phyloP scores from a whole-genome alignment of 1,140 invertebrate genomes.

The Zaprionus nigranus region DNA sequence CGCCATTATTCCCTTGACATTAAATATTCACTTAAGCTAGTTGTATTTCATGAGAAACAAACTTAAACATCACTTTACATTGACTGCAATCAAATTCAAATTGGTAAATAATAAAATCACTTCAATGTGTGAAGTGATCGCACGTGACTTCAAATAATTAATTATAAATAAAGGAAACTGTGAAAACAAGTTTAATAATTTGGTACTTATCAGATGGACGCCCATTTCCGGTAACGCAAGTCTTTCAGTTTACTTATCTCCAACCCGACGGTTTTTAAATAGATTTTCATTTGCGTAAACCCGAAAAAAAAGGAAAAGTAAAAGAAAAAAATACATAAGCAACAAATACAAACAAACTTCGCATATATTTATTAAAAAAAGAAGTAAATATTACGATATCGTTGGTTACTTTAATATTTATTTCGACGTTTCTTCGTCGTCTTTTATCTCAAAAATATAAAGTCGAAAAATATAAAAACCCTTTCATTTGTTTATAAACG shows the following conservation, averaged over 20 bases:
- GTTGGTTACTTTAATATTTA: background rate
- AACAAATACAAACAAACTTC: background rate
- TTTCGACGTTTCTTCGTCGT: background rate
- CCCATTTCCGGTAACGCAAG: slow-evolving; percentile 9
- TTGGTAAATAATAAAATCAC: too few relatives aligned
- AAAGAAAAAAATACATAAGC: background rate
- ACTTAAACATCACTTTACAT: background rate
- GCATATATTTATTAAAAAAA: background rate
- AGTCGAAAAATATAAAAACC: background rate
- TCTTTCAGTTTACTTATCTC: slow-evolving; percentile 2
- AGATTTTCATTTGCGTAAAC: slow-evolving; percentile 10
- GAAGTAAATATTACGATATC: background rate
- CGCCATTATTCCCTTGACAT: background rate
- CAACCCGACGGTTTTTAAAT: slow-evolving; percentile 1
- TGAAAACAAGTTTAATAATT: slow-evolving; percentile 12
- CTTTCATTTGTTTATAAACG: slow-evolving; percentile 3
- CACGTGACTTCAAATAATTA: background rate
- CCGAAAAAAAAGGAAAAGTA: slow-evolving; percentile 3
- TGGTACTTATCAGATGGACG: slow-evolving; percentile 3
- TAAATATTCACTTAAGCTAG: background rate
- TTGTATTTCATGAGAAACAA: background rate
- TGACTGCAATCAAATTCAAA: background rate
- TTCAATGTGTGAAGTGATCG: background rate
- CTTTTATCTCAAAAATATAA: slow-evolving; percentile 1
- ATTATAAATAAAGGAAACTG: slow-evolving; percentile 7